Percentiles rank a stretch among this genome's conserved stretches.
Conservation (phyloP, 1,140 invertebrate genomes). For the Diabrotica undecimpunctata region DNA sequence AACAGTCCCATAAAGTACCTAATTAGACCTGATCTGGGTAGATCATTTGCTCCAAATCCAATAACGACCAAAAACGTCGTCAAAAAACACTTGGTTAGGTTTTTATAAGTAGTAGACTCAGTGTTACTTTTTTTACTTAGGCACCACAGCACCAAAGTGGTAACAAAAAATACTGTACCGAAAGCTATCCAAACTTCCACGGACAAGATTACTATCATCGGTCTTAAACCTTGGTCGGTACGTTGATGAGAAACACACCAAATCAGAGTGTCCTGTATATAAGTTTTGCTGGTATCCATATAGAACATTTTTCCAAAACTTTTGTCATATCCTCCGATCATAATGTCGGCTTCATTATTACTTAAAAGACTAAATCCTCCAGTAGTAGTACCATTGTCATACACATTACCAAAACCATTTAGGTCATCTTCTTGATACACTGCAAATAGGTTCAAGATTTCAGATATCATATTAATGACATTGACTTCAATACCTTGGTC, state of each 20-base stretch:
- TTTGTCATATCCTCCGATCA: constrained; percentile 9
- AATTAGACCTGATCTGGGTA: background rate
- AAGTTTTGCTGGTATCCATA: constrained; percentile 8
- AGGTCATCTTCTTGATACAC: constrained; percentile 4
- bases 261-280: constrained; percentile 8
- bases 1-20: constrained; percentile 9
- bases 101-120: background rate
- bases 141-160: constrained; percentile 1
- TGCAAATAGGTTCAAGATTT: constrained; percentile 7
- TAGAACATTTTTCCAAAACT: background rate
- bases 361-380: background rate
- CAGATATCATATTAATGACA: constrained; percentile 15
- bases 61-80: constrained; percentile 8
- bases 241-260: constrained; percentile 14
- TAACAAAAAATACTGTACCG: constrained; percentile 3
- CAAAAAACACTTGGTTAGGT: background rate
- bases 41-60: constrained; percentile 3
- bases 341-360: background rate
- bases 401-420: background rate
- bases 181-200: constrained; percentile 5
- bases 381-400: constrained; percentile 1
- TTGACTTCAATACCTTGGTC: constrained; percentile 7
- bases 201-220: constrained; percentile 6
- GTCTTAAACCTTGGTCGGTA: background rate
- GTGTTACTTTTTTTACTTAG: constrained; percentile 3